Percentiles rank a stretch among this genome's conserved stretches.
phyloP scores from a whole-genome alignment of 2,797 vertebrate species.

The Adrianichthys oophorus region DNA sequence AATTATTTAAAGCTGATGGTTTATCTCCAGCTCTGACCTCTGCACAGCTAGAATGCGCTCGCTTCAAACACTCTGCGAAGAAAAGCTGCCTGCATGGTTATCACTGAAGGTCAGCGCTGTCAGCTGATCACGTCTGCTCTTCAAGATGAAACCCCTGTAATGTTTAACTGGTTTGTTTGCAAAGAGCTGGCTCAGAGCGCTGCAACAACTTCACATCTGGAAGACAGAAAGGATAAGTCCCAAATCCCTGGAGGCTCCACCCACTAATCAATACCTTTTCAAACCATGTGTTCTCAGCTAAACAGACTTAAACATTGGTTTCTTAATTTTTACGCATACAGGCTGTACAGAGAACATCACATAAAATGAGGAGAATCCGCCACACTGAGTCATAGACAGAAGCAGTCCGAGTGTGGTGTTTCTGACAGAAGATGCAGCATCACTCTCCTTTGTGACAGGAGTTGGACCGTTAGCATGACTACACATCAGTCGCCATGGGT shows the following conservation, averaged over 20 bases:
- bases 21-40: slow-evolving; percentile 51
- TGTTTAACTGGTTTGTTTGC: slow-evolving; percentile 25
- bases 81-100: slow-evolving; percentile 27
- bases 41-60: slow-evolving; percentile 44
- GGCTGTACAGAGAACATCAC: too few species aligned
- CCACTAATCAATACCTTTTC: slow-evolving; percentile 14
- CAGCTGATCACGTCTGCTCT: slow-evolving; percentile 25
- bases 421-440: slow-evolving; percentile 17
- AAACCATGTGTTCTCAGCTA: background rate
- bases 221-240: slow-evolving; percentile 31
- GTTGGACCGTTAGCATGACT: slow-evolving; percentile 68
- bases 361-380: too few species aligned
- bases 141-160: slow-evolving; percentile 19
- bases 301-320: too few species aligned
- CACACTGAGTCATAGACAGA: too few species aligned
- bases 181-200: slow-evolving; percentile 3
- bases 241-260: slow-evolving; percentile 11
- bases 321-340: too few species aligned
- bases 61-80: slow-evolving; percentile 43
- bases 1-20: slow-evolving; percentile 62
- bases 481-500: slow-evolving; percentile 54
- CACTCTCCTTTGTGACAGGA: slow-evolving; percentile 43
- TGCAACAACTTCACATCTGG: slow-evolving; percentile 16
- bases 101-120: slow-evolving; percentile 32
- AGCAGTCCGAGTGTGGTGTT: too few species aligned